Percentiles rank a stretch among this genome's conserved stretches.
phyloP scores from a whole-genome alignment of 1,140 invertebrate genomes.

The Littorina saxatilis region DNA sequence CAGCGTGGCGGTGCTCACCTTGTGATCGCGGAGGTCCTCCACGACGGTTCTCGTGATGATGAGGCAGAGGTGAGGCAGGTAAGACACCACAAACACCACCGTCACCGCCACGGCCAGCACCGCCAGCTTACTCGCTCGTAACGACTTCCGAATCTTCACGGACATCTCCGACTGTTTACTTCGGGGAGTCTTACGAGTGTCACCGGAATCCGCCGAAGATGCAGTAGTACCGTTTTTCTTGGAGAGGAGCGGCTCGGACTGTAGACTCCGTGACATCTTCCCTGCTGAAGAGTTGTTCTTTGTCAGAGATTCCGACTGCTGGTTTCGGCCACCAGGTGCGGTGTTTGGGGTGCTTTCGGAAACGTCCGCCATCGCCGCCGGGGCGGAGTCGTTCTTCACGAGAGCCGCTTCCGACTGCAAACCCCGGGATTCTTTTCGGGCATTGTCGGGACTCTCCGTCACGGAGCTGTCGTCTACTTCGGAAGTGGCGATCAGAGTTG shows the following conservation, averaged over 20 bases:
- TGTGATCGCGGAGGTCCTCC: constrained; percentile 43
- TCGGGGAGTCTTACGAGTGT: neutral
- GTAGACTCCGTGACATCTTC: no score
- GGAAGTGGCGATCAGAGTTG: neutral
- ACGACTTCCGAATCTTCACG: constrained; percentile 33
- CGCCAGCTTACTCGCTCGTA: constrained; percentile 37
- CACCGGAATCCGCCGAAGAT: neutral
- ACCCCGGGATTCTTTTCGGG: neutral
- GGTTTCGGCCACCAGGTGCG: no score
- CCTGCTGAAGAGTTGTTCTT: no score
- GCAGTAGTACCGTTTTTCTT: neutral
- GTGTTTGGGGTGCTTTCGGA: neutral
- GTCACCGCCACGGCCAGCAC: constrained; percentile 47
- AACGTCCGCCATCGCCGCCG: neutral
- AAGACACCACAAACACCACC: constrained; percentile 45
- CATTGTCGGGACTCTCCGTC: no score
- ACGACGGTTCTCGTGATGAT: constrained; percentile 28
- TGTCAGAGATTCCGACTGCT: no score
- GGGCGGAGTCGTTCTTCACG: neutral
- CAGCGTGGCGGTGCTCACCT: constrained; percentile 20
- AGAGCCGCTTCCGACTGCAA: neutral
- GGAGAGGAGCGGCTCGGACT: no score
- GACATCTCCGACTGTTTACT: neutral
- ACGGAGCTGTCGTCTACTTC: neutral
- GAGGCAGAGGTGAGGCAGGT: constrained; percentile 44